phyloP scores from a whole-genome alignment of 1,140 invertebrate species.

The Anthonomus grandis region DNA sequence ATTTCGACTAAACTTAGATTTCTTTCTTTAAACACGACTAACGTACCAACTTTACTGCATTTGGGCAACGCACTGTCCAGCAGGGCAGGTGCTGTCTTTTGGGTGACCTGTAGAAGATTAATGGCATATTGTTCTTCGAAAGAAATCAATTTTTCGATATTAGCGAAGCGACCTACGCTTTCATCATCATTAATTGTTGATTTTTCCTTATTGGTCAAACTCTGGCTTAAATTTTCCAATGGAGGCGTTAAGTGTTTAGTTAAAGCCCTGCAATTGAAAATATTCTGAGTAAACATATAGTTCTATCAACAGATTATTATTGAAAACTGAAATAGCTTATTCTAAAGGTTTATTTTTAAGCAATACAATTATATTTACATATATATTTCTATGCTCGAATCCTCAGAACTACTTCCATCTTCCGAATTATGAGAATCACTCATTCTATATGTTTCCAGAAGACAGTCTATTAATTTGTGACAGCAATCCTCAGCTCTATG shows the following conservation, averaged over 20 bases:
- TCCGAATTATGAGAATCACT: slow-evolving; percentile 40
- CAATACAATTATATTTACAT: slow-evolving; percentile 40
- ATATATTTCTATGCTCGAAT: slow-evolving; percentile 56
- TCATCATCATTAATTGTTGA: slow-evolving; percentile 20
- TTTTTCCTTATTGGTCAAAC: slow-evolving; percentile 37
- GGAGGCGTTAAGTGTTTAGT: slow-evolving; percentile 46
- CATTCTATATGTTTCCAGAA: slow-evolving; percentile 47
- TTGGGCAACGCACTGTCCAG: slow-evolving; percentile 47
- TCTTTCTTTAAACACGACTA: no score
- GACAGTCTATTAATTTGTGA: slow-evolving; percentile 53
- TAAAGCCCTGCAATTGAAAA: slow-evolving; percentile 37
- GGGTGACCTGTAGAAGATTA: slow-evolving; percentile 45
- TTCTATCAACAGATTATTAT: not conserved
- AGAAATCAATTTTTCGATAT: slow-evolving; percentile 50
- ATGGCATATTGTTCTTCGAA: slow-evolving; percentile 50
- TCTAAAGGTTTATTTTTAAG: not conserved
- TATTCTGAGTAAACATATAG: not conserved
- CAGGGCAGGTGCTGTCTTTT: slow-evolving; percentile 47
- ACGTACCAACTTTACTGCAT: no score
- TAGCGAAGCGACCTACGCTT: slow-evolving; percentile 41
- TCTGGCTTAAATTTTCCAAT: slow-evolving; percentile 41
- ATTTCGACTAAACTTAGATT: no score
- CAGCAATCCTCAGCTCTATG: slow-evolving; percentile 53
- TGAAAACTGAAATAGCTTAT: not conserved
- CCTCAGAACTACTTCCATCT: slow-evolving; percentile 52